Evolutionary conservation across 2,113 vertebrate species (phyloP).

Genomic region (Varanus salvator): DNA sequence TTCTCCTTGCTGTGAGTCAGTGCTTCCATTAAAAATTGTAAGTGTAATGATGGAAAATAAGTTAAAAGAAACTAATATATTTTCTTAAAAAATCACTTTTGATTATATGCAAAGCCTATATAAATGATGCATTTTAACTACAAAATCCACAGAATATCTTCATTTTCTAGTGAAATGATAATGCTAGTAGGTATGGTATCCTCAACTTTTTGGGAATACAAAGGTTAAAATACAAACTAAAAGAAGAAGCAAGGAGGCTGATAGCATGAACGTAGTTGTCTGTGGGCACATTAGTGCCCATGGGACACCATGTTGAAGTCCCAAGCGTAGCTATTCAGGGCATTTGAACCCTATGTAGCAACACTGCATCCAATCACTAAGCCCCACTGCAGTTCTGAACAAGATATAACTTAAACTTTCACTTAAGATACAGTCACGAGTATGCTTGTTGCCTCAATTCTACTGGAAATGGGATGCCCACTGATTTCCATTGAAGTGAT

Average conservation of each 20-base stretch:
- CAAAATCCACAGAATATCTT: background rate
- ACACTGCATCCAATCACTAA: background rate
- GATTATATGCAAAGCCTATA: background rate
- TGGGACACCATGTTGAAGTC: no score
- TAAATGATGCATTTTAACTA: background rate
- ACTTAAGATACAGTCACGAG: background rate
- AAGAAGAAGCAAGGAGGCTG: no score
- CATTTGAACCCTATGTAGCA: background rate
- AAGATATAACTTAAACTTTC: background rate
- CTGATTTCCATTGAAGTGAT: background rate
- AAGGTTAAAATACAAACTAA: no score
- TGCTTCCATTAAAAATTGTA: background rate
- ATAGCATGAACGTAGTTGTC: no score
- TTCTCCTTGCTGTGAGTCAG: background rate
- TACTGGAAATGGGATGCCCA: background rate
- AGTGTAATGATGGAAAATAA: background rate
- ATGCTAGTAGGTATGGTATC: background rate
- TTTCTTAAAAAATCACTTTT: background rate
- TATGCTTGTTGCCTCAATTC: no score
- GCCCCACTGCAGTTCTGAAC: background rate
- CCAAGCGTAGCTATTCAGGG: background rate
- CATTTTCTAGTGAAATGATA: background rate
- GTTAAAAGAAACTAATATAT: background rate
- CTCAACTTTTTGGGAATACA: no score
- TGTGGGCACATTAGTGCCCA: no score